These are phyloP conservation scores for Carcharodon carcharias DNA, from an alignment of 2,797 vertebrate species.

Conservation along the genomic window DNA sequence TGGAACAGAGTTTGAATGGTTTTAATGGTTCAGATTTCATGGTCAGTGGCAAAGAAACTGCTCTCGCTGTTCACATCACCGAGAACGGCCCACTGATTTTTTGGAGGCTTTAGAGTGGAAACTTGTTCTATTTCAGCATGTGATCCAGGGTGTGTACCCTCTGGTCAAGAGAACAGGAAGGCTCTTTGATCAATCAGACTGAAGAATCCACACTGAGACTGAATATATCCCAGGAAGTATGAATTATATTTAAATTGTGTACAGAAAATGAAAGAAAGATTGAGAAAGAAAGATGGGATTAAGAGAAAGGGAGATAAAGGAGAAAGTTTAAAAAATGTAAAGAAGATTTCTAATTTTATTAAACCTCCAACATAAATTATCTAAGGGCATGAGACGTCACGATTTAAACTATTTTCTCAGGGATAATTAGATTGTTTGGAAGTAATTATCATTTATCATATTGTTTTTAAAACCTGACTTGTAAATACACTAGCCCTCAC, in stretches of 20 bases:
- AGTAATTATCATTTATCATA: too few relatives aligned
- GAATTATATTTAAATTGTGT: neutral
- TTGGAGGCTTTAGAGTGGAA: neutral
- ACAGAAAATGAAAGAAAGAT: neutral
- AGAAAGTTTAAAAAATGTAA: neutral
- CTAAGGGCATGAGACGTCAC: neutral
- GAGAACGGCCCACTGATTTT: too few relatives aligned
- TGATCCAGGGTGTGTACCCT: neutral
- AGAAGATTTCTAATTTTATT: neutral
- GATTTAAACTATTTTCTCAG: too few relatives aligned
- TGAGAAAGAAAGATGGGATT: neutral
- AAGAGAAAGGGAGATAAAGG: neutral
- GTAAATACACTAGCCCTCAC: too few relatives aligned
- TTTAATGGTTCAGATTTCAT: neutral
- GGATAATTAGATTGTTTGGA: too few relatives aligned
- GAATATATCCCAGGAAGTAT: neutral
- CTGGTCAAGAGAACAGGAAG: neutral
- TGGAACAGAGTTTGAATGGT: neutral
- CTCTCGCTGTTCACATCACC: too few relatives aligned
- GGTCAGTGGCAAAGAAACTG: too few relatives aligned
- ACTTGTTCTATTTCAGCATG: neutral
- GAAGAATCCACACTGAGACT: neutral
- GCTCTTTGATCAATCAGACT: neutral
- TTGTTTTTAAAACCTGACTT: too few relatives aligned
- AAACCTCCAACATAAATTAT: neutral